Percentiles rank a stretch among this genome's conserved stretches.
Evolutionary conservation across 2,888 invertebrate genomes (phyloP).

Genomic region (Eupsilia transversa): DNA sequence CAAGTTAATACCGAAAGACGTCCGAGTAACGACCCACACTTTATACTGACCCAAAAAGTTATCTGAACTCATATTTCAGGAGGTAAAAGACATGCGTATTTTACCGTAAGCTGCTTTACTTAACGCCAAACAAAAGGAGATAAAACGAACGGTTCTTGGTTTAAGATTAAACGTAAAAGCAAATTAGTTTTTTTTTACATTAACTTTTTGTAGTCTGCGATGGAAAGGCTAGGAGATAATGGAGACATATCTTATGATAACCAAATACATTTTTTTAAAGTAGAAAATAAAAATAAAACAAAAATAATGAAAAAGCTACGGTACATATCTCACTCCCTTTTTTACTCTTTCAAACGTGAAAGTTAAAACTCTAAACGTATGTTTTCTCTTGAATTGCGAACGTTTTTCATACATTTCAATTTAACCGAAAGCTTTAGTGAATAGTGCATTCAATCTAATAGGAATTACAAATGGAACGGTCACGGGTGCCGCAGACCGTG

Average conservation of each 20-base stretch:
- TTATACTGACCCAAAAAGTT: slow-evolving; percentile 61
- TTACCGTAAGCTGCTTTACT: slow-evolving; percentile 46
- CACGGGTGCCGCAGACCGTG: slow-evolving; percentile 39
- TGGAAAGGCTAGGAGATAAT: slow-evolving; percentile 8
- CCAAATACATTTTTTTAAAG: too few species aligned
- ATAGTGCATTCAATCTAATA: slow-evolving; percentile 65
- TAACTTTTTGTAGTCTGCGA: slow-evolving; percentile 5
- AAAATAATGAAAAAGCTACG: not conserved
- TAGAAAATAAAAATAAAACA: not conserved
- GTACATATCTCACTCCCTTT: slow-evolving; percentile 2
- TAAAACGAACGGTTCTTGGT: slow-evolving; percentile 42
- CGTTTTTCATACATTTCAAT: slow-evolving; percentile 52
- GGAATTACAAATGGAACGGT: slow-evolving; percentile 58
- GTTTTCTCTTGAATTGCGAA: slow-evolving; percentile 38
- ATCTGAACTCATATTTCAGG: slow-evolving; percentile 56
- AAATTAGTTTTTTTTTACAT: too few species aligned
- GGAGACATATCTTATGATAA: not conserved
- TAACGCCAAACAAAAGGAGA: slow-evolving; percentile 53
- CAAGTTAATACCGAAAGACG: slow-evolving; percentile 51
- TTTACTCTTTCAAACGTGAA: slow-evolving; percentile 26
- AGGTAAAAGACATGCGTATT: slow-evolving; percentile 39
- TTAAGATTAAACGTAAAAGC: slow-evolving; percentile 43
- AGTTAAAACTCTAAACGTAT: slow-evolving; percentile 27
- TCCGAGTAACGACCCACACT: slow-evolving; percentile 47
- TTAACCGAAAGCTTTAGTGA: slow-evolving; percentile 63